Evolutionary conservation across 2,888 invertebrate genomes (phyloP).

Genomic region (Luperina testacea): DNA sequence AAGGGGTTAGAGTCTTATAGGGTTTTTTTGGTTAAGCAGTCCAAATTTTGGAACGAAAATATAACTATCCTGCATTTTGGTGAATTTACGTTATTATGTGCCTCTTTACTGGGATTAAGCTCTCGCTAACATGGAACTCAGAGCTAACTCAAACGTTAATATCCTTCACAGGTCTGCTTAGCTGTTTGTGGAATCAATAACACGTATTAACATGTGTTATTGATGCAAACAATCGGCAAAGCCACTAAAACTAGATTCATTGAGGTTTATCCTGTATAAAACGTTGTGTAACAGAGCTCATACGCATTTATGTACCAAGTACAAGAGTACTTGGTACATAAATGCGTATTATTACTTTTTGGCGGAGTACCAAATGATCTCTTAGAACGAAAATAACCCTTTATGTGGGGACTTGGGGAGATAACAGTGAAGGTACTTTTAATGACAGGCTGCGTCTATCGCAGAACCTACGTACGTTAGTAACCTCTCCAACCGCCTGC

Average conservation of each 20-base stretch:
- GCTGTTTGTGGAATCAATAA: too few relatives aligned
- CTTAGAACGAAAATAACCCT: slow-evolving; percentile 1
- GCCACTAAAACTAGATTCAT: neutral
- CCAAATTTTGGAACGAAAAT: neutral
- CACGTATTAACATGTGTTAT: neutral
- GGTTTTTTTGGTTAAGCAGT: neutral
- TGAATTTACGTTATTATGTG: neutral
- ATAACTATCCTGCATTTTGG: neutral
- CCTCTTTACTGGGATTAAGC: neutral
- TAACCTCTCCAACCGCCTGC: slow-evolving; percentile 11
- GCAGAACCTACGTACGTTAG: slow-evolving; percentile 12
- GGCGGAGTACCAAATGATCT: slow-evolving; percentile 10
- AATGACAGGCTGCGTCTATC: slow-evolving; percentile 14
- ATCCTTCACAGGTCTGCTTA: neutral
- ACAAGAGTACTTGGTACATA: too few relatives aligned
- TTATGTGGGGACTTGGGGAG: slow-evolving; percentile 1
- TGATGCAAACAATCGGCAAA: neutral
- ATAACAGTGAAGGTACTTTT: slow-evolving; percentile 29
- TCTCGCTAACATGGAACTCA: neutral
- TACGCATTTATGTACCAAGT: neutral
- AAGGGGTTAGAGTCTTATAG: too few relatives aligned
- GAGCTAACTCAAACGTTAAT: neutral
- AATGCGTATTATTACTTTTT: too few relatives aligned
- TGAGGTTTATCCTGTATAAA: neutral
- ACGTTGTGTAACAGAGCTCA: neutral